phyloP scores from a whole-genome alignment of 1,140 invertebrate genomes.

The Dryas iulia region DNA sequence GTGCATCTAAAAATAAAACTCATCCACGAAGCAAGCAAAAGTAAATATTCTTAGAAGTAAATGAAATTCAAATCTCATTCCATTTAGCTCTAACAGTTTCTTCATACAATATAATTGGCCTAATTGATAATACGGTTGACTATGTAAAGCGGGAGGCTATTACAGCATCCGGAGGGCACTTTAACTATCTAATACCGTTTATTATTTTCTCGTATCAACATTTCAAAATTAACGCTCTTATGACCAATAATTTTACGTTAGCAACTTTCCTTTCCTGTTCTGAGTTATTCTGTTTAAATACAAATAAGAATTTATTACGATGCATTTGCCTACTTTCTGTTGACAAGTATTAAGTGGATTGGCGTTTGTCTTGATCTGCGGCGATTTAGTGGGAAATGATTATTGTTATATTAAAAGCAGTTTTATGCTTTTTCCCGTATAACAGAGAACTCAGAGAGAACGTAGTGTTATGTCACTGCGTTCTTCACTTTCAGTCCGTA shows the following conservation, averaged over 20 bases:
- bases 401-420: too few species aligned
- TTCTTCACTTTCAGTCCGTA: too few species aligned
- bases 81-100: background rate
- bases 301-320: conserved; percentile 5
- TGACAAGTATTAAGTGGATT: background rate
- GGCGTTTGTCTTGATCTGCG: too few species aligned
- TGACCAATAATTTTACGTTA: conserved; percentile 22
- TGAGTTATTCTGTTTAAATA: conserved; percentile 9
- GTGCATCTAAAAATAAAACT: background rate
- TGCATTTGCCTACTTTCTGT: conserved; percentile 17
- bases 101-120: conserved; percentile 19
- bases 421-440: too few species aligned
- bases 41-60: background rate
- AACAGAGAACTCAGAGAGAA: too few species aligned
- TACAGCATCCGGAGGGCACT: conserved; percentile 23
- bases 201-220: conserved; percentile 20
- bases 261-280: conserved; percentile 1
- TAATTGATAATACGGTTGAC: conserved; percentile 28
- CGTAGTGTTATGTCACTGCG: too few species aligned
- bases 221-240: conserved; percentile 19
- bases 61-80: conserved; percentile 1
- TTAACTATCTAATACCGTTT: conserved; percentile 21
- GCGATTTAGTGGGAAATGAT: too few species aligned
- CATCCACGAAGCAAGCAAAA: background rate
- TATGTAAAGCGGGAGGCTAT: conserved; percentile 18